Conservation (phyloP, 1,140 invertebrate genomes). For the Plodia interpunctella region DNA sequence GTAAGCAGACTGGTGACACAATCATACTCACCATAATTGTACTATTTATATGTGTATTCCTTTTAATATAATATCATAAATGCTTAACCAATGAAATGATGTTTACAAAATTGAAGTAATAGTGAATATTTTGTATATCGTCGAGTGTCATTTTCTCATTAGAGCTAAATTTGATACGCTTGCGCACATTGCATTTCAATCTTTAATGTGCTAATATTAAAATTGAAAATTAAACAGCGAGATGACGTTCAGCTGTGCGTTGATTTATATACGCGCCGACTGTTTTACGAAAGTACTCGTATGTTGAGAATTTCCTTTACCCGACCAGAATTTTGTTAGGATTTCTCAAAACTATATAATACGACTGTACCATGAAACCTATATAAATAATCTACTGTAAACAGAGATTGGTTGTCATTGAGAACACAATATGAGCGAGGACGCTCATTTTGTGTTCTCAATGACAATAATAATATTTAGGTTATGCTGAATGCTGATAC, state of each 20-base stretch:
- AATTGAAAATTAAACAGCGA: neutral
- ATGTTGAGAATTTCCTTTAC: neutral
- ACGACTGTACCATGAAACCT: too few species aligned
- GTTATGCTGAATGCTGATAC: too few species aligned
- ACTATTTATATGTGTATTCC: too few species aligned
- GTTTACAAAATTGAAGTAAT: neutral
- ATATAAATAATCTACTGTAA: too few species aligned
- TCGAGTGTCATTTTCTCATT: neutral
- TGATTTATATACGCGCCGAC: neutral
- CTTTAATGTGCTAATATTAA: neutral
- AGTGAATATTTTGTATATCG: neutral
- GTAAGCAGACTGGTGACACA: constrained; percentile 28
- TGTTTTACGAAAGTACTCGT: constrained; percentile 3
- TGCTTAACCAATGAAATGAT: too few species aligned
- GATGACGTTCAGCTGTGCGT: neutral
- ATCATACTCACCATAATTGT: too few species aligned
- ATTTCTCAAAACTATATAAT: too few species aligned
- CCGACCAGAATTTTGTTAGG: neutral
- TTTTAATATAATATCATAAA: too few species aligned
- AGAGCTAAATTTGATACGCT: neutral
- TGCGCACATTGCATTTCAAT: neutral
- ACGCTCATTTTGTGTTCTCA: too few species aligned
- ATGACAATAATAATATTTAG: too few species aligned
- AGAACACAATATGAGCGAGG: too few species aligned
- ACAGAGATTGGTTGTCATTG: too few species aligned